A percentile compares a stretch with the other conserved stretches of the same genome.
phyloP scores from a whole-genome alignment of 2,113 vertebrate species.

The Bufo gargarizans region DNA sequence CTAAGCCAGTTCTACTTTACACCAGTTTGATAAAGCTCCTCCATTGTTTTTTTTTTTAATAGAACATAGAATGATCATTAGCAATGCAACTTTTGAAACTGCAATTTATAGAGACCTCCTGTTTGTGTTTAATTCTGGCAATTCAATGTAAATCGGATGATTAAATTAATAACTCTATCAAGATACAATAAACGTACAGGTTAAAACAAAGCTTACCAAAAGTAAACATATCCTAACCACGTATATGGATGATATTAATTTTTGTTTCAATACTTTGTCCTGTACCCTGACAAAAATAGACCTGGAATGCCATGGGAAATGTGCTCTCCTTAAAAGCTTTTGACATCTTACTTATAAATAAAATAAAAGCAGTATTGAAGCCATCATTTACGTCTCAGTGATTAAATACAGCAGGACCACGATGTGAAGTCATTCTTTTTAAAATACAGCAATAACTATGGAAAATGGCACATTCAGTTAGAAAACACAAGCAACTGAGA shows the following conservation, averaged over 20 bases:
- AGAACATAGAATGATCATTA: background rate
- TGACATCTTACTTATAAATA: slow-evolving; percentile 27
- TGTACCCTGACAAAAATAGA: background rate
- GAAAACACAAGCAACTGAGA: background rate
- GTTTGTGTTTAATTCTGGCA: background rate
- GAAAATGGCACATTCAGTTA: background rate
- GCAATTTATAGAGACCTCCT: too few species aligned
- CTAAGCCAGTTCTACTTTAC: too few species aligned
- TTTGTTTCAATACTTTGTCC: background rate
- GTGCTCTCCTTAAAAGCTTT: slow-evolving; percentile 10
- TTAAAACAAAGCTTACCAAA: background rate
- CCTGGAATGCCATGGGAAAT: slow-evolving; percentile 17
- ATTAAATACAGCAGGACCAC: background rate
- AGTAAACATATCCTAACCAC: background rate
- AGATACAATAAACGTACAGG: background rate
- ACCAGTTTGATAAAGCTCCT: too few species aligned
- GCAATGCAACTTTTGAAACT: background rate
- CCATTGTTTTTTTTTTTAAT: background rate
- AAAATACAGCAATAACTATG: background rate
- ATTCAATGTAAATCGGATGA: background rate
- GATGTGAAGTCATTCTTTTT: background rate
- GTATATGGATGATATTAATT: background rate
- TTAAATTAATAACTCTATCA: background rate
- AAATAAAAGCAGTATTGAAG: slow-evolving; percentile 31
- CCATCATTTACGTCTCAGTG: slow-evolving; percentile 25